These are phyloP conservation scores for Rhinolophus sinicus DNA, from an alignment of 2,113 vertebrate species.

Conservation along the genomic window DNA sequence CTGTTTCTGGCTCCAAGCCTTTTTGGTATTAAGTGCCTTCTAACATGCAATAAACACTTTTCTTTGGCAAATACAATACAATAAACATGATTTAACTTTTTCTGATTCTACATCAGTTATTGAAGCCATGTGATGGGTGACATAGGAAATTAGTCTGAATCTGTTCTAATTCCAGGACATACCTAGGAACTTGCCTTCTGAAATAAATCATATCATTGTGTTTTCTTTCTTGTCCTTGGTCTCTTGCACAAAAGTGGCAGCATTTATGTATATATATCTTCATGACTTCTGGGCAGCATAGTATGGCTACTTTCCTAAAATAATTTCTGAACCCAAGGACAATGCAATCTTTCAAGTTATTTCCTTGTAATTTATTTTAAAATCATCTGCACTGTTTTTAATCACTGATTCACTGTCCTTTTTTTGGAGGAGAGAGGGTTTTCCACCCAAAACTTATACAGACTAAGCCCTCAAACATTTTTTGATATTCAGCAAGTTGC, in stretches of 20 bases:
- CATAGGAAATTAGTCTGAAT: background rate
- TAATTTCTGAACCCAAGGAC: constrained; percentile 28
- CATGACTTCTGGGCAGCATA: background rate
- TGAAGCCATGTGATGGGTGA: background rate
- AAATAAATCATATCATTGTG: background rate
- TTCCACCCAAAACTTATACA: background rate
- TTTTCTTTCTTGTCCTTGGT: constrained; percentile 7
- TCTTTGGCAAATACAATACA: constrained; percentile 20
- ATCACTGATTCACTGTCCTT: background rate
- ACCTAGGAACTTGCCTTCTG: constrained; percentile 22
- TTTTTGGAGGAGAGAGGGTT: background rate
- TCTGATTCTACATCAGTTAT: background rate
- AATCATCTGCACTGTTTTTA: background rate
- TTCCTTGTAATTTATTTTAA: constrained; percentile 13
- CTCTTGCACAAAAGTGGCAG: constrained; percentile 13
- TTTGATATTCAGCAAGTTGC: background rate
- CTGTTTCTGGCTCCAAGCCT: background rate
- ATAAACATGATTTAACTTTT: background rate
- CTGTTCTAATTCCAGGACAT: background rate
- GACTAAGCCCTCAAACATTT: background rate
- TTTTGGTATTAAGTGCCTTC: background rate
- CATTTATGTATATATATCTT: background rate
- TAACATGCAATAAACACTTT: background rate
- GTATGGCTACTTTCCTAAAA: constrained; percentile 18
- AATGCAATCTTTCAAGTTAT: constrained; percentile 17